These are phyloP conservation scores for Rhabdornis inornatus DNA, from an alignment of 2,113 vertebrate species.

Conservation along the genomic window DNA sequence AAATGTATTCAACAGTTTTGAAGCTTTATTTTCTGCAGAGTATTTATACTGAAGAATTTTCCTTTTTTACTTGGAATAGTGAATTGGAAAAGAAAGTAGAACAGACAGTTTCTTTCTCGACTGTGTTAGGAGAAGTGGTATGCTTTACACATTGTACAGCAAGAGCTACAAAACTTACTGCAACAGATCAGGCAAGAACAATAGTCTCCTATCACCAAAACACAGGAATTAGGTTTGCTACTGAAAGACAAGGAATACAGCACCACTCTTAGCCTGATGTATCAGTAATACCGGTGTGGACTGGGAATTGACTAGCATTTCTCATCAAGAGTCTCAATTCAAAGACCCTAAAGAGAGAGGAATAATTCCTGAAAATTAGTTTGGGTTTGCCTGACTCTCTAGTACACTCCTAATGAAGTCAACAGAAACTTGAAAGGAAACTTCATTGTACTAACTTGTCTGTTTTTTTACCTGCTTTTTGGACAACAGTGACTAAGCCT, in stretches of 20 bases:
- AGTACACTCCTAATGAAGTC: not conserved
- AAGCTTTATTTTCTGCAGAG: not conserved
- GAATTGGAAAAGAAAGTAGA: not conserved
- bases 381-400: not conserved
- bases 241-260: not conserved
- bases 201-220: not conserved
- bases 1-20: not conserved
- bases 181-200: not conserved
- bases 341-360: not conserved
- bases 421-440: not conserved
- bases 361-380: not conserved
- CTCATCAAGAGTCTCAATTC: not conserved
- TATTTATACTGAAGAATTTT: not conserved
- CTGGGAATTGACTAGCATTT: not conserved
- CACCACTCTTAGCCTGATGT: not conserved
- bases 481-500: not conserved
- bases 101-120: not conserved
- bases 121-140: not conserved
- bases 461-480: not conserved
- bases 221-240: not conserved
- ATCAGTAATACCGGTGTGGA: not conserved
- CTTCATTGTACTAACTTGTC: not conserved
- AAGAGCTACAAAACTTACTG: not conserved
- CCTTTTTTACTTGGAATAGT: not conserved
- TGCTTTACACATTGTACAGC: not conserved